Percentiles rank a stretch among this genome's conserved stretches.
These are phyloP conservation scores for Phocoena phocoena DNA, from an alignment of 2,113 vertebrate species.

Conservation along the genomic window DNA sequence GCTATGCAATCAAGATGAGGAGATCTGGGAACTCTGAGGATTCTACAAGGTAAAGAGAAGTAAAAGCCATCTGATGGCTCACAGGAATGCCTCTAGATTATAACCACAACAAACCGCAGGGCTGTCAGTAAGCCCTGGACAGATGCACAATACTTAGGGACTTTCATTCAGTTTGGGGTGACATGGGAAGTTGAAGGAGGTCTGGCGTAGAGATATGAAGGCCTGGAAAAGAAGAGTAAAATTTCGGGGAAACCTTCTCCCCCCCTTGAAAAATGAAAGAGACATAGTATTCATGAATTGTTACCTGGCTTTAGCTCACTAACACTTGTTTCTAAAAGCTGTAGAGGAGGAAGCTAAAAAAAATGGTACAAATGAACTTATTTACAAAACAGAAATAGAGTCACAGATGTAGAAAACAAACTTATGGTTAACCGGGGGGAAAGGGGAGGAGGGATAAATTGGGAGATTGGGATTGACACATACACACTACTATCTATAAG, in stretches of 20 bases:
- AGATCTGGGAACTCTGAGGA: background rate
- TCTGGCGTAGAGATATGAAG: background rate
- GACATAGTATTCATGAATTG: background rate
- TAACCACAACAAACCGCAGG: background rate
- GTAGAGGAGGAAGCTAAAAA: background rate
- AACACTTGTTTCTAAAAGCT: conserved; percentile 37
- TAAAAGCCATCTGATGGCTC: background rate
- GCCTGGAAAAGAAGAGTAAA: conserved; percentile 1
- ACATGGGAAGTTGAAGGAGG: background rate
- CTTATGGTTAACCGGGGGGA: background rate
- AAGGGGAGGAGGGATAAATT: background rate
- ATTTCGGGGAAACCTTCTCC: background rate
- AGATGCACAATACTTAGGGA: background rate
- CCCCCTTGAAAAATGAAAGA: conserved; percentile 11
- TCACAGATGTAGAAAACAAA: background rate
- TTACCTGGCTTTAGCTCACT: background rate
- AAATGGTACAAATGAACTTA: background rate
- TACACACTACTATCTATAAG: background rate
- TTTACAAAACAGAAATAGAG: background rate
- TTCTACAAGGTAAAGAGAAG: background rate
- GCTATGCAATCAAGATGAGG: background rate
- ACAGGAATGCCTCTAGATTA: background rate
- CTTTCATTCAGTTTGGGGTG: background rate
- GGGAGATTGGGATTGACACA: background rate
- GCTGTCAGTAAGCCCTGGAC: background rate